These are phyloP conservation scores for Paraescarpia echinospica DNA, from an alignment of 1,140 invertebrate species.

Conservation along the genomic window DNA sequence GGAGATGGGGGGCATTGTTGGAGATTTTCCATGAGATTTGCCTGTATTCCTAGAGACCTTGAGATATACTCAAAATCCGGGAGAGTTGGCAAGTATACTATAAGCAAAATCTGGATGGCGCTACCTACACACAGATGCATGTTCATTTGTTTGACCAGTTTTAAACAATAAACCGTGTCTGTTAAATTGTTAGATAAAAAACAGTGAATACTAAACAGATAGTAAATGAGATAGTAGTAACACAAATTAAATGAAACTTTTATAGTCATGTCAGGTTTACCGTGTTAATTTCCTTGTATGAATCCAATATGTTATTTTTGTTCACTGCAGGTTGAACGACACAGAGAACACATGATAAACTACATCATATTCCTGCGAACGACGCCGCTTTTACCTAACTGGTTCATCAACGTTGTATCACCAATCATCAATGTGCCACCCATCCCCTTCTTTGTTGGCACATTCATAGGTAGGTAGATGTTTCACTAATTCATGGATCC, in stretches of 20 bases:
- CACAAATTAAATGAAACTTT: not conserved
- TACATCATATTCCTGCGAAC: slow-evolving; percentile 97
- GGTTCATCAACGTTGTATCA: slow-evolving; percentile 98
- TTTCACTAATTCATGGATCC: not conserved
- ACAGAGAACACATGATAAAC: slow-evolving; percentile 86
- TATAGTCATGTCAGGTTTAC: not conserved
- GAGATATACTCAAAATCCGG: no score
- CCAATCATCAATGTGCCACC: slow-evolving; percentile 95
- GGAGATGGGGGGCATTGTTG: no score
- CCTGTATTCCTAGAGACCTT: no score
- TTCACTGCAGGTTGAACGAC: slow-evolving; percentile 69
- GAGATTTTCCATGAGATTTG: no score
- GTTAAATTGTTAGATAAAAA: not conserved
- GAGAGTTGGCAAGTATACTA: no score
- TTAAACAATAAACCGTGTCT: no score
- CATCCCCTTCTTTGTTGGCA: slow-evolving; percentile 89
- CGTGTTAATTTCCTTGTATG: not conserved
- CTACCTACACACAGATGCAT: no score
- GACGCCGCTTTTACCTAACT: slow-evolving; percentile 97
- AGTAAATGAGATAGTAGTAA: not conserved
- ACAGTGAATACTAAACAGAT: not conserved
- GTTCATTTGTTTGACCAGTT: no score
- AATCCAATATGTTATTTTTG: not conserved
- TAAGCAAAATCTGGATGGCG: no score
- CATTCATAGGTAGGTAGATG: slow-evolving; percentile 61